phyloP scores from a whole-genome alignment of 2,113 vertebrate genomes.

The Paramormyrops kingsleyae region DNA sequence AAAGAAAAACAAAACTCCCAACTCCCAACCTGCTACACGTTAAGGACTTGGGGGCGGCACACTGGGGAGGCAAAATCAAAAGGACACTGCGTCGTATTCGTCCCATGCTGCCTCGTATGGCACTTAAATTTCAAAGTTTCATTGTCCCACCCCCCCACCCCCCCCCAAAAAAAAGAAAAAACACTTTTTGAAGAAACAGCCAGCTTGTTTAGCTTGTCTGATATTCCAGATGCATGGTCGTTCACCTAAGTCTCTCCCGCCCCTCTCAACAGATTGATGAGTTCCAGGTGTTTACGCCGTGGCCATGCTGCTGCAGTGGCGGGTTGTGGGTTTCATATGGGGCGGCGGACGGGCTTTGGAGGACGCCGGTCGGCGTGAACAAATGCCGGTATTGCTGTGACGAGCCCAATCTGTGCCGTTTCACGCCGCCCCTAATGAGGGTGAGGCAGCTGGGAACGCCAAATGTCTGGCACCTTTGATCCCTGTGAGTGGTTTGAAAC shows the following conservation, averaged over 20 bases:
- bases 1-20: neutral
- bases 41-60: neutral
- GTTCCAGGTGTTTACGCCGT: neutral
- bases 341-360: constrained; percentile 31
- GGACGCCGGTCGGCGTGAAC: constrained; percentile 30
- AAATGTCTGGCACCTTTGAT: neutral
- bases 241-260: neutral
- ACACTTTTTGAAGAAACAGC: neutral
- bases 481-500: neutral
- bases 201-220: neutral
- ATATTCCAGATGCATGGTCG: neutral
- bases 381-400: constrained; percentile 26
- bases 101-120: neutral
- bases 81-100: neutral
- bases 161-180: neutral
- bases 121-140: neutral
- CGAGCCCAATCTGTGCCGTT: constrained; percentile 13
- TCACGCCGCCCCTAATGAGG: neutral
- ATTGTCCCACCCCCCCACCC: neutral
- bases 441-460: neutral
- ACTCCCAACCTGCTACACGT: neutral
- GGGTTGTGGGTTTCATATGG: constrained; percentile 28
- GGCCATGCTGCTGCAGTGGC: neutral
- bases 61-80: neutral
- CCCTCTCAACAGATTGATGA: neutral